These are phyloP conservation scores for Phenganax marumi DNA, from an alignment of 92 coral and sea anemone species.

Conservation along the genomic window DNA sequence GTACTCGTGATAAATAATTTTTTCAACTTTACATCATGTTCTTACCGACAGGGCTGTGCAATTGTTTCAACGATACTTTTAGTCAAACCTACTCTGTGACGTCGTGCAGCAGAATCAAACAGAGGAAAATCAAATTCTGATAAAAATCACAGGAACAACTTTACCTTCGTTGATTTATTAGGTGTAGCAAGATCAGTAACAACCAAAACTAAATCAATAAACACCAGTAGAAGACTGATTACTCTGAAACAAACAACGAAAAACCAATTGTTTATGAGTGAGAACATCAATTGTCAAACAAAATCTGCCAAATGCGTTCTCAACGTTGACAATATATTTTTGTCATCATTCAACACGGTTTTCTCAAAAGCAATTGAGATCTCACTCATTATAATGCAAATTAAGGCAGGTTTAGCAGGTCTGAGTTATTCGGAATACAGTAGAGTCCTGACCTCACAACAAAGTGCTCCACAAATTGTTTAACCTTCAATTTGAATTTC, in stretches of 20 bases:
- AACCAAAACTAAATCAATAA: slow-evolving; percentile 81
- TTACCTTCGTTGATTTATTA: slow-evolving; percentile 29
- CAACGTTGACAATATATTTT: too few relatives aligned
- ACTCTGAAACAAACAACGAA: slow-evolving; percentile 51
- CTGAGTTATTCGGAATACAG: not conserved
- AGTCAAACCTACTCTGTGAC: too few relatives aligned
- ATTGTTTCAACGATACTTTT: too few relatives aligned
- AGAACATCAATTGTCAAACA: not conserved
- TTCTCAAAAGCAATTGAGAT: too few relatives aligned
- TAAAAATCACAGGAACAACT: not conserved
- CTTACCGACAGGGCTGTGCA: too few relatives aligned
- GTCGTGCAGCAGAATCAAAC: too few relatives aligned
- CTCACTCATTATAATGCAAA: too few relatives aligned
- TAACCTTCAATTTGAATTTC: slow-evolving; percentile 62
- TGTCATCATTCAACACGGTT: too few relatives aligned
- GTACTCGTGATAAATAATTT: too few relatives aligned
- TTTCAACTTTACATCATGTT: too few relatives aligned
- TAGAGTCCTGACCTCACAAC: slow-evolving; percentile 61
- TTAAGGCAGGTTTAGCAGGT: not conserved
- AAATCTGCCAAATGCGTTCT: not conserved
- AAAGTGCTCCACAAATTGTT: slow-evolving; percentile 86
- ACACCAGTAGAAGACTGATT: slow-evolving; percentile 79
- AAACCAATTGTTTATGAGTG: not conserved
- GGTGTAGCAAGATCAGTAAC: slow-evolving; percentile 81
- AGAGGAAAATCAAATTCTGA: too few relatives aligned